A percentile compares a stretch with the other conserved stretches of the same genome.
These are phyloP conservation scores for Macropodus opercularis DNA, from an alignment of 2,797 vertebrate species.

Conservation along the genomic window DNA sequence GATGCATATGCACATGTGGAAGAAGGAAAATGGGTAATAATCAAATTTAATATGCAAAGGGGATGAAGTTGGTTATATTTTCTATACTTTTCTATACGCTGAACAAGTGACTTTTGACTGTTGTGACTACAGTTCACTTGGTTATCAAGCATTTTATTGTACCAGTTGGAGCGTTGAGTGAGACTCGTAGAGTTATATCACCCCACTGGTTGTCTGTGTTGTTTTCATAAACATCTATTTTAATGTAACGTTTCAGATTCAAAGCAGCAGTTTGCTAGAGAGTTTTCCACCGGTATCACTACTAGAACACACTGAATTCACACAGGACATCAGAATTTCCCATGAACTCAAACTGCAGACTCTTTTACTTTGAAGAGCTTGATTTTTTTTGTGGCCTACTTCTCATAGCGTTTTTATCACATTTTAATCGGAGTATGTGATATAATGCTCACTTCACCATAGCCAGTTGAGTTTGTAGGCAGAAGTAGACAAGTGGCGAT, in stretches of 20 bases:
- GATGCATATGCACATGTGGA: not conserved
- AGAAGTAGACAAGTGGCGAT: not conserved
- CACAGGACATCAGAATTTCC: not conserved
- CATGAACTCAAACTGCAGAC: not conserved
- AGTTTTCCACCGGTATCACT: too few relatives aligned
- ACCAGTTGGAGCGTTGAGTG: too few relatives aligned
- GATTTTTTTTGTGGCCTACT: too few relatives aligned
- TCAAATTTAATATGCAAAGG: not conserved
- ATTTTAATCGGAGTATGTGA: too few relatives aligned
- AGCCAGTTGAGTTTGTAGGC: too few relatives aligned
- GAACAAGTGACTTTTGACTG: not conserved
- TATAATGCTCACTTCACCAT: too few relatives aligned
- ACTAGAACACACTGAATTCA: too few relatives aligned
- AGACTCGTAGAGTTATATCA: constrained; percentile 17
- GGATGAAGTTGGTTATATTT: not conserved
- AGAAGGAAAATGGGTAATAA: constrained; percentile 6
- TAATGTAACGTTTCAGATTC: constrained; percentile 7
- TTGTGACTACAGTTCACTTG: not conserved
- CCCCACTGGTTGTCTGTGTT: not conserved
- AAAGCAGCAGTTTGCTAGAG: not conserved
- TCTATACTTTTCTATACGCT: not conserved
- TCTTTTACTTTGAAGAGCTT: not conserved
- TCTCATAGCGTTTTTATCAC: too few relatives aligned
- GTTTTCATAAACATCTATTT: constrained; percentile 14
- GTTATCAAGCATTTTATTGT: not conserved